phyloP scores from a whole-genome alignment of 2,113 vertebrate genomes.

The Scomber scombrus region DNA sequence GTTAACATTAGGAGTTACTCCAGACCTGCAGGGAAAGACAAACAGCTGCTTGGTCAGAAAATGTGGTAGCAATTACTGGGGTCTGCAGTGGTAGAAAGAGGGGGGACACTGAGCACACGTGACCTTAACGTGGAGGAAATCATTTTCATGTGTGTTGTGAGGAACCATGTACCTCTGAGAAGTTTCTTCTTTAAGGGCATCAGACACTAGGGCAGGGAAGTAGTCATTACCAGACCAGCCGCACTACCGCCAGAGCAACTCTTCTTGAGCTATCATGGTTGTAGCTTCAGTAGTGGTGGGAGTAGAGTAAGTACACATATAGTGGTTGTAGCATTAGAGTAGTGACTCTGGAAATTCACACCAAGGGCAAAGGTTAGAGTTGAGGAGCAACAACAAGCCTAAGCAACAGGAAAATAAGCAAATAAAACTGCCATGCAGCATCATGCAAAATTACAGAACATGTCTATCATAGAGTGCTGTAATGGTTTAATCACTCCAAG shows the following conservation, averaged over 20 bases:
- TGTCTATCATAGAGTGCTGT: neutral
- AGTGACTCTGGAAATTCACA: neutral
- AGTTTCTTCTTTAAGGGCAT: constrained; percentile 75
- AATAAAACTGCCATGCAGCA: neutral
- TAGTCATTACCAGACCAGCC: constrained; percentile 53
- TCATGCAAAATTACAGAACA: constrained; percentile 1
- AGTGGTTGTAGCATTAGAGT: neutral
- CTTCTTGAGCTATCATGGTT: constrained; percentile 22
- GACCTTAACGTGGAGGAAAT: constrained; percentile 77
- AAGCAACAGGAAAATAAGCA: no score
- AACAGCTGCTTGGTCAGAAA: constrained; percentile 77
- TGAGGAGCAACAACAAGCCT: no score
- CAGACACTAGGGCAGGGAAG: constrained; percentile 66
- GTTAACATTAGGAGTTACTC: constrained; percentile 65
- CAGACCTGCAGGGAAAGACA: constrained; percentile 73
- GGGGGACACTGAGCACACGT: constrained; percentile 64
- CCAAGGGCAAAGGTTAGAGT: neutral
- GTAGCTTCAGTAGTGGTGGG: constrained; percentile 1
- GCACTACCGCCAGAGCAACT: constrained; percentile 29
- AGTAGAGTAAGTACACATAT: constrained; percentile 11
- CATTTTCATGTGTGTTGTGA: constrained; percentile 77
- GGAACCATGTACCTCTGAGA: constrained; percentile 70
- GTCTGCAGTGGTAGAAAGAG: constrained; percentile 60
- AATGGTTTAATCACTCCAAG: constrained; percentile 29
- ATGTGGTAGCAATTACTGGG: constrained; percentile 79